phyloP scores from a whole-genome alignment of 2,888 invertebrate genomes.

The Xanthia icteritia region DNA sequence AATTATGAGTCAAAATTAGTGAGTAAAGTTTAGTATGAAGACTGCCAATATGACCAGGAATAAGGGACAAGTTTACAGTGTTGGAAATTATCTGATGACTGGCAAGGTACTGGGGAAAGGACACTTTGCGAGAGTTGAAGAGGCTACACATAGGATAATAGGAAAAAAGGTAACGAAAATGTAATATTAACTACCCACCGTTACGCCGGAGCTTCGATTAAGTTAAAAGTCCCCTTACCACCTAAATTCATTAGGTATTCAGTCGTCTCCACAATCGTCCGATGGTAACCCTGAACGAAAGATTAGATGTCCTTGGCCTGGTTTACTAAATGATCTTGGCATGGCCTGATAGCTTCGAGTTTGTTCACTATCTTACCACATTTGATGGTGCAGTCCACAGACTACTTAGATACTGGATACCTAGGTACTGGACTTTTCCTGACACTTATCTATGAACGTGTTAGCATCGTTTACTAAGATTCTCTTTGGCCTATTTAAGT shows the following conservation, averaged over 20 bases:
- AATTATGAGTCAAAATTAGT: conserved; percentile 82
- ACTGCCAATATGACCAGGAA: conserved; percentile 79
- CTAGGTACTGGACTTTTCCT: background rate
- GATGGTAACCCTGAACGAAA: conserved; percentile 11
- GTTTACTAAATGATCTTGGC: conserved; percentile 7
- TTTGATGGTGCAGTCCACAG: background rate
- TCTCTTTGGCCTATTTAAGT: background rate
- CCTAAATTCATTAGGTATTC: background rate
- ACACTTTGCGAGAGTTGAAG: conserved; percentile 94
- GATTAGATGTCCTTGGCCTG: conserved; percentile 28
- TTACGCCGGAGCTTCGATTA: background rate
- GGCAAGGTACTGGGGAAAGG: conserved; percentile 93
- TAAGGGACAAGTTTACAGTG: conserved; percentile 88
- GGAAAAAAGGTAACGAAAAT: conserved; percentile 91
- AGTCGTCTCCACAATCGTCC: background rate
- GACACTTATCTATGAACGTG: background rate
- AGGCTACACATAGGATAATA: conserved; percentile 92
- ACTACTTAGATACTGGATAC: background rate
- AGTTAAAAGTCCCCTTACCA: background rate
- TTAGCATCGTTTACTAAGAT: background rate
- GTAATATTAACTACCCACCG: background rate
- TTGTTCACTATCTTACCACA: background rate
- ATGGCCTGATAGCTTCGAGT: background rate
- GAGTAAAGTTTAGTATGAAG: conserved; percentile 76
- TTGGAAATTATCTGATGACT: conserved; percentile 93